Percentiles rank a stretch among this genome's conserved stretches.
Evolutionary conservation across 2,113 vertebrate genomes (phyloP).

Genomic region (Ascaphus truei): DNA sequence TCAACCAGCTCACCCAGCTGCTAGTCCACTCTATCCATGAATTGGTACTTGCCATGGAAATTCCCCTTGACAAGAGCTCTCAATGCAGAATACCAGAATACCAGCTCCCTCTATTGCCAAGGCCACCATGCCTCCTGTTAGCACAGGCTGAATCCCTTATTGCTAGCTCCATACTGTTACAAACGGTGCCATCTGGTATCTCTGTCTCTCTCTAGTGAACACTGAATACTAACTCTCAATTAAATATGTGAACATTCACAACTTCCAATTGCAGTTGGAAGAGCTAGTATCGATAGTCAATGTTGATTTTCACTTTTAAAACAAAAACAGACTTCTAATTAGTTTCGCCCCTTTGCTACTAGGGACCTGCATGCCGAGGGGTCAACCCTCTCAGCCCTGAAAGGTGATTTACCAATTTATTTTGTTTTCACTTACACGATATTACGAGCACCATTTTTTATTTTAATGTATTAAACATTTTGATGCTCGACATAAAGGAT

Average conservation of each 20-base stretch:
- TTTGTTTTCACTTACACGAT: too few relatives aligned
- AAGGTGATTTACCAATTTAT: too few relatives aligned
- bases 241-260: slow-evolving; percentile 16
- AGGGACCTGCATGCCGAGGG: too few relatives aligned
- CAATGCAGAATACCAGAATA: slow-evolving; percentile 1
- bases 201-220: slow-evolving; percentile 19
- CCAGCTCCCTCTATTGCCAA: slow-evolving; percentile 7
- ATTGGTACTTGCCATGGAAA: neutral
- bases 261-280: neutral
- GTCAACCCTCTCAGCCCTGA: too few relatives aligned
- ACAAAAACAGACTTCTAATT: neutral
- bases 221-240: slow-evolving; percentile 14
- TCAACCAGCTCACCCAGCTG: neutral
- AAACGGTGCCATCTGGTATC: slow-evolving; percentile 28
- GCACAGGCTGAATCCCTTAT: slow-evolving; percentile 30
- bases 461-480: too few relatives aligned
- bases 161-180: slow-evolving; percentile 4
- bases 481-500: too few relatives aligned
- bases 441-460: too few relatives aligned
- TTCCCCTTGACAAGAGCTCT: slow-evolving; percentile 3
- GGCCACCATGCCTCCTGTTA: slow-evolving; percentile 15
- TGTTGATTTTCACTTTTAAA: neutral
- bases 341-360: too few relatives aligned
- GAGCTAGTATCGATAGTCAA: slow-evolving; percentile 1
- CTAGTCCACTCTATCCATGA: neutral